These are phyloP conservation scores for Philereme transversata DNA, from an alignment of 2,888 invertebrate species.

Conservation along the genomic window DNA sequence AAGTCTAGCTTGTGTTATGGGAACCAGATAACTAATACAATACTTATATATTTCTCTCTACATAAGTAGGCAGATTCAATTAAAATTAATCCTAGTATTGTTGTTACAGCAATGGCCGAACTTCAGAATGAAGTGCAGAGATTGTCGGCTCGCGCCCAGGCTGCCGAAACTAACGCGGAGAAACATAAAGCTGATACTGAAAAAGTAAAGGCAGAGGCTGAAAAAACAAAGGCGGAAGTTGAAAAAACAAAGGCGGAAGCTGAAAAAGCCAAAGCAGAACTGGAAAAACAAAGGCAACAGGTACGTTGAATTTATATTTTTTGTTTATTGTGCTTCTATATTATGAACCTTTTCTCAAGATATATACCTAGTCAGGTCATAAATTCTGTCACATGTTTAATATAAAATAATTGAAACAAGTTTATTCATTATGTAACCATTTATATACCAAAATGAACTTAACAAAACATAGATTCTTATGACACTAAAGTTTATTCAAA, in stretches of 20 bases:
- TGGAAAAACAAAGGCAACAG: conserved; percentile 45
- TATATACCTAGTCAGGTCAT: too few relatives aligned
- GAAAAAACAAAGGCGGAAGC: conserved; percentile 74
- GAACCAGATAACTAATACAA: too few relatives aligned
- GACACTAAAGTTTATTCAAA: too few relatives aligned
- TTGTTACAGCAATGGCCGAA: conserved; percentile 63
- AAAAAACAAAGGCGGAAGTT: conserved; percentile 50
- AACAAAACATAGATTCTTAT: too few relatives aligned
- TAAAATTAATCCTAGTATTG: not conserved
- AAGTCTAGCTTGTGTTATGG: too few relatives aligned
- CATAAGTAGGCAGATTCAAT: not conserved
- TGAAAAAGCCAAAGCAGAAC: conserved; percentile 55
- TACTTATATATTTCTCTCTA: not conserved
- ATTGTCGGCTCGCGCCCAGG: conserved; percentile 63
- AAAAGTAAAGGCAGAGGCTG: conserved; percentile 77
- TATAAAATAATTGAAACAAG: too few relatives aligned
- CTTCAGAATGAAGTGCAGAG: conserved; percentile 79
- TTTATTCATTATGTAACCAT: too few relatives aligned
- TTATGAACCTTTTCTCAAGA: not conserved
- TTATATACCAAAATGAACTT: too few relatives aligned
- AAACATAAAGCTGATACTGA: conserved; percentile 35
- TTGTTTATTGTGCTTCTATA: not conserved
- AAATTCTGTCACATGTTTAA: too few relatives aligned
- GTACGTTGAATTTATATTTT: conserved; percentile 41
- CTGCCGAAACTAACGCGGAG: conserved; percentile 63